These are phyloP conservation scores for Salvelinus alpinus DNA, from an alignment of 2,113 vertebrate species.

Conservation along the genomic window DNA sequence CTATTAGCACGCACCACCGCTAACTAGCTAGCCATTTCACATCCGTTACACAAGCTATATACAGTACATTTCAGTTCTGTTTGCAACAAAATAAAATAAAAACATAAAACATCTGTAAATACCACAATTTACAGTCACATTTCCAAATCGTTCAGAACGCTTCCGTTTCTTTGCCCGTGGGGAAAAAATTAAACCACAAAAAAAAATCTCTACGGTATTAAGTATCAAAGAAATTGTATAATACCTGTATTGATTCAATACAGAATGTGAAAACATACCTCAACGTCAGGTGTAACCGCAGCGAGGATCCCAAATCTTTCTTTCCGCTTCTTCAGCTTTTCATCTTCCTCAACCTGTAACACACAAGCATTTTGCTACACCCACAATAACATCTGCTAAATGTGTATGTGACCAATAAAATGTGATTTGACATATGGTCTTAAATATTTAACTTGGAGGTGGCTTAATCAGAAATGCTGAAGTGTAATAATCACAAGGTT, in stretches of 20 bases:
- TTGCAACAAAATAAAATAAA: conserved; percentile 18
- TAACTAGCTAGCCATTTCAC: no score
- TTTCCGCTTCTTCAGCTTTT: conserved; percentile 93
- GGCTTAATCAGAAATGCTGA: neutral
- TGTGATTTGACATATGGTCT: neutral
- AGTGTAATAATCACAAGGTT: neutral
- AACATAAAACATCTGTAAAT: neutral
- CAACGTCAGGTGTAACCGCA: conserved; percentile 73
- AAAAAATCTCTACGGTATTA: neutral
- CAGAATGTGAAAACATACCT: conserved; percentile 68
- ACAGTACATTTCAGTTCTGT: conserved; percentile 28
- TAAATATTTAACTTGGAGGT: neutral
- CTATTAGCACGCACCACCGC: no score
- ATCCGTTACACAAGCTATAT: no score
- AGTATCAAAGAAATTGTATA: no score
- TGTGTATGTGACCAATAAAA: no score
- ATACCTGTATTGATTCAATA: neutral
- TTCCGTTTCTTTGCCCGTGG: conserved; percentile 90
- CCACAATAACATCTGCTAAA: no score
- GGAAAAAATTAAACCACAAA: conserved; percentile 30
- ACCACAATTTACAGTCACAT: conserved; percentile 65
- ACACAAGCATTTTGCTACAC: neutral
- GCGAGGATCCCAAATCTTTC: conserved; percentile 84
- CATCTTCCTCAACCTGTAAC: conserved; percentile 85
- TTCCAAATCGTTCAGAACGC: conserved; percentile 88